Conservation (phyloP, 2,797 vertebrate species). For the Oreortyx pictus region DNA sequence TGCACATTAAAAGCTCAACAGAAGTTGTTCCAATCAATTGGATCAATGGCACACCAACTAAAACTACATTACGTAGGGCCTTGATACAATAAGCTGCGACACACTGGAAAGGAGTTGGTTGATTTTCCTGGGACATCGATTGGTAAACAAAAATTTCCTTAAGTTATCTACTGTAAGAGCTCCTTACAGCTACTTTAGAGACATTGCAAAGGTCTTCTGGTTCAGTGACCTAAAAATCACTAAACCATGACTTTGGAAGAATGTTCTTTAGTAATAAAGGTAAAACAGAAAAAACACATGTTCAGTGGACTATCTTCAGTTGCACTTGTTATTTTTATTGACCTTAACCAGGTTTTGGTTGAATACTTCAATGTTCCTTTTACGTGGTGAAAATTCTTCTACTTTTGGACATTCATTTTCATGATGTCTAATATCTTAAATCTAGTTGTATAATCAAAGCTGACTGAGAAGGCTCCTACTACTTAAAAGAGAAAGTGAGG, state of each 20-base stretch:
- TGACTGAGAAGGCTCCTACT: neutral
- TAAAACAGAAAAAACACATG: neutral
- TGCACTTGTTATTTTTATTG: neutral
- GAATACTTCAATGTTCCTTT: neutral
- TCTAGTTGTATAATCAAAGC: neutral
- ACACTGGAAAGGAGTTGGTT: slow-evolving; percentile 25
- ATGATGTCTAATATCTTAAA: neutral
- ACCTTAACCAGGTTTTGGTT: neutral
- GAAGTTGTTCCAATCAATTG: slow-evolving; percentile 37
- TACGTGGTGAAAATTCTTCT: neutral
- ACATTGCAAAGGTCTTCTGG: neutral
- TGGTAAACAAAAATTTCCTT: slow-evolving; percentile 47
- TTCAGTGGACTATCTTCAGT: neutral
- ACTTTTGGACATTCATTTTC: neutral
- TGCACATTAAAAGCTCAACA: slow-evolving; percentile 18
- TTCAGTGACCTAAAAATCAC: neutral
- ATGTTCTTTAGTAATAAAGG: neutral
- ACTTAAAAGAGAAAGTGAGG: neutral
- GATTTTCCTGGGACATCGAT: slow-evolving; percentile 50
- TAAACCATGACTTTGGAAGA: neutral
- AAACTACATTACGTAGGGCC: slow-evolving; percentile 29
- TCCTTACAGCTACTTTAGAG: neutral
- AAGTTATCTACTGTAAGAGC: slow-evolving; percentile 23
- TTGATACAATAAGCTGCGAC: slow-evolving; percentile 36
- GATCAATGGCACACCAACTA: slow-evolving; percentile 44